A percentile compares a stretch with the other conserved stretches of the same genome.
Conservation (phyloP, 2,888 invertebrate genomes). For the Volucella bombylans region DNA sequence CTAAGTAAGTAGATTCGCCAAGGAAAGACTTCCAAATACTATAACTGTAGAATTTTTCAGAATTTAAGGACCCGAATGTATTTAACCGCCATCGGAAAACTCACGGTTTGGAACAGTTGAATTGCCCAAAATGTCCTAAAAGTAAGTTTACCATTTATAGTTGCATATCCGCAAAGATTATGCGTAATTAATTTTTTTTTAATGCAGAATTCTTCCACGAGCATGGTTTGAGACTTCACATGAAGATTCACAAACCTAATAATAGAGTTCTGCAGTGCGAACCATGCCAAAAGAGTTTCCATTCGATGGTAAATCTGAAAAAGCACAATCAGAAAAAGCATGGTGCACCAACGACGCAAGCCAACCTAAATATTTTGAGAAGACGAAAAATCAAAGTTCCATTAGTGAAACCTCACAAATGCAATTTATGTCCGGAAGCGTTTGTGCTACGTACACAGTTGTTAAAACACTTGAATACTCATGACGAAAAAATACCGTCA, state of each 20-base stretch:
- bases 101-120: conserved; percentile 11
- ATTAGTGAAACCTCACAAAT: conserved; percentile 47
- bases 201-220: conserved; percentile 33
- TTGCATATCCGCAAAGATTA: background rate
- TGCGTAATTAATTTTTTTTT: background rate
- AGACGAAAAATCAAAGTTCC: background rate
- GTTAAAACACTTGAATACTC: conserved; percentile 45
- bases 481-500: conserved; percentile 38
- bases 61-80: conserved; percentile 24
- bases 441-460: conserved; percentile 55
- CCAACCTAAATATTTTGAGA: conserved; percentile 16
- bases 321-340: conserved; percentile 54
- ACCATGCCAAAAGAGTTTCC: conserved; percentile 41
- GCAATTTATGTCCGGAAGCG: conserved; percentile 32
- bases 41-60: conserved; percentile 14
- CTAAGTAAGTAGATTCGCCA: conserved; percentile 6
- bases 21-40: background rate
- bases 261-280: conserved; percentile 15
- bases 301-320: conserved; percentile 36
- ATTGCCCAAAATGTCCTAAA: conserved; percentile 40
- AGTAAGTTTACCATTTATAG: background rate
- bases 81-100: conserved; percentile 16
- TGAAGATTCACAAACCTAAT: conserved; percentile 32
- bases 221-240: conserved; percentile 30
- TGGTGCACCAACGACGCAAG: conserved; percentile 22